phyloP scores from a whole-genome alignment of 2,113 vertebrate genomes.

The Scomber scombrus region DNA sequence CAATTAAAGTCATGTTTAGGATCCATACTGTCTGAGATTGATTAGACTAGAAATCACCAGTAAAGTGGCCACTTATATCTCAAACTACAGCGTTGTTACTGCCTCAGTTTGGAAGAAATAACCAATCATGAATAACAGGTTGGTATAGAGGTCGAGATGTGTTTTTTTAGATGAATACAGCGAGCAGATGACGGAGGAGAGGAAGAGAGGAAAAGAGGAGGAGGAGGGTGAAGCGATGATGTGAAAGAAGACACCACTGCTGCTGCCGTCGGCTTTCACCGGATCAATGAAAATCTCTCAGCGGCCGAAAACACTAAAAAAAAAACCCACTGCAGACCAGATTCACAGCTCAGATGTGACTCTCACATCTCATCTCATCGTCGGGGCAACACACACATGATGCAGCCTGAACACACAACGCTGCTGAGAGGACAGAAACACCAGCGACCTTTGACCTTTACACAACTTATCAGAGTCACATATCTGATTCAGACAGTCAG shows the following conservation, averaged over 20 bases:
- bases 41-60: too few species aligned
- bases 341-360: slow-evolving; percentile 1
- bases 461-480: not conserved
- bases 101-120: too few species aligned
- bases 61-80: too few species aligned
- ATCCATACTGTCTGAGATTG: too few species aligned
- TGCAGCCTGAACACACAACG: not conserved
- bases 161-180: too few species aligned
- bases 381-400: slow-evolving; percentile 30
- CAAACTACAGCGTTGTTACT: too few species aligned
- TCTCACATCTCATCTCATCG: slow-evolving; percentile 10
- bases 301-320: not conserved
- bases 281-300: slow-evolving; percentile 19
- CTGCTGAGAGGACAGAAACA: not conserved
- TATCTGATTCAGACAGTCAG: not conserved
- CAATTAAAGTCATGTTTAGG: too few species aligned
- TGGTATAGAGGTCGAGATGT: too few species aligned
- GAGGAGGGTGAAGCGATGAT: not conserved
- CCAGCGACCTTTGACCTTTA: not conserved
- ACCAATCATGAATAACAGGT: too few species aligned
- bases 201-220: not conserved
- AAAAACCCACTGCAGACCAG: not conserved
- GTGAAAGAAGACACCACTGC: slow-evolving; percentile 11
- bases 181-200: not conserved
- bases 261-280: not conserved